Base-by-base conservation (phyloP, 1,140 invertebrate genomes). In the Zaprionus vittiger region DNA sequence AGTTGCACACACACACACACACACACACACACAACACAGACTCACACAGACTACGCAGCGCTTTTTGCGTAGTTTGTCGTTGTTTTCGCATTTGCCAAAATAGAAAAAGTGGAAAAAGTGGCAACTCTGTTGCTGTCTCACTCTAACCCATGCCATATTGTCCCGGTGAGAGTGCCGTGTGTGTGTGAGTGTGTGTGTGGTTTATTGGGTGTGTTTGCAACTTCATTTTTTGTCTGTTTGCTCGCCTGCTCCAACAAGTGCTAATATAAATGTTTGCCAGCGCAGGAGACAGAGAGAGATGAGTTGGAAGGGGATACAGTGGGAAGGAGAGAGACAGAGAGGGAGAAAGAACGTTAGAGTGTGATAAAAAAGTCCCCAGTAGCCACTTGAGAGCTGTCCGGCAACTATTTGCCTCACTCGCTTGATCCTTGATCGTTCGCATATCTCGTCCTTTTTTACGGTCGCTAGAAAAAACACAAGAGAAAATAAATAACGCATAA, bases 21-120 rank as follows among this genome's bases (percentile, higher is more conserved):
- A 55, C 73, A 17, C 38, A 14, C 49, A 44, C 12, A 64, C 37
- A 28, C 37, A 47, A 24, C 17, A 54, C n/a, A n/a, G 11, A 17
- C 17, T 34, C 31, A 47, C 37, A 67, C 38, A 69, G 37, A 63
- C 22, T 49, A 70, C 67, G 76, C 67, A 77, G 65, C 73, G 77
- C 80, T 87, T 87, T 89, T 89, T 83, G 84, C 84, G 84, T 81
- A 89, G 78, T 79, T 89, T 76, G 73, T 83, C 78, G 83, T 83
- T 89, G 78, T 83, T 83, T 77, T 82, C 67, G 47, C 83, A 87
- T 87, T 73, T 73, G 64, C 72, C 17, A 56, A 34, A 20, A 34
- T n/a, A n/a, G 54, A 37, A 47, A 28, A 59, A 47, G n/a, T 24
- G 44, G 12, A 55, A 34, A 63, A 63, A 44, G 9, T 34, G 24